These are phyloP conservation scores for Paracanthobrama guichenoti DNA, from an alignment of 2,113 vertebrate species.

Conservation along the genomic window DNA sequence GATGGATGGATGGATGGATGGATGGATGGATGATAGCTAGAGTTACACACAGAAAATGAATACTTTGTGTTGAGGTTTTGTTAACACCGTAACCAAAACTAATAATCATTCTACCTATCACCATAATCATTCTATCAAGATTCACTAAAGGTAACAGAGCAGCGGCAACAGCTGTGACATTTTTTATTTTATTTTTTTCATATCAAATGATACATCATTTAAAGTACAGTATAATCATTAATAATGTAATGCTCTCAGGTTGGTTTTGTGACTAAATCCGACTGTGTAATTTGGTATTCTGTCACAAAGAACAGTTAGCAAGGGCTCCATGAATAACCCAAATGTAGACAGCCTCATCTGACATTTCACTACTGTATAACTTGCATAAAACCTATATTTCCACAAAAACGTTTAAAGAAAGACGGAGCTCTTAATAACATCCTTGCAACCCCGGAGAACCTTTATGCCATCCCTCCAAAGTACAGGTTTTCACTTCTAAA, in stretches of 20 bases:
- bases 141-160: not conserved
- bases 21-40: no score
- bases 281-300: not conserved
- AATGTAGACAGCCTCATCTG: not conserved
- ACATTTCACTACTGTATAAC: slow-evolving; percentile 7
- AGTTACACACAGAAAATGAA: not conserved
- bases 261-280: not conserved
- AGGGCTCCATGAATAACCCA: not conserved
- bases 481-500: slow-evolving; percentile 18
- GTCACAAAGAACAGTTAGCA: not conserved
- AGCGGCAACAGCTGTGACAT: not conserved
- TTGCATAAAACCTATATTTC: not conserved
- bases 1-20: no score
- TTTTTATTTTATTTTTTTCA: no score
- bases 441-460: not conserved
- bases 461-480: not conserved
- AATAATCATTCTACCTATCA: not conserved
- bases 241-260: slow-evolving; percentile 3
- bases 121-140: no score
- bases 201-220: not conserved
- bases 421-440: slow-evolving; percentile 16
- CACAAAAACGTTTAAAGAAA: slow-evolving; percentile 5
- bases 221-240: not conserved
- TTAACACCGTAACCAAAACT: not conserved
- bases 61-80: not conserved